Base-by-base conservation (phyloP, 2,888 invertebrate genomes). In the Drosophila mimica region DNA sequence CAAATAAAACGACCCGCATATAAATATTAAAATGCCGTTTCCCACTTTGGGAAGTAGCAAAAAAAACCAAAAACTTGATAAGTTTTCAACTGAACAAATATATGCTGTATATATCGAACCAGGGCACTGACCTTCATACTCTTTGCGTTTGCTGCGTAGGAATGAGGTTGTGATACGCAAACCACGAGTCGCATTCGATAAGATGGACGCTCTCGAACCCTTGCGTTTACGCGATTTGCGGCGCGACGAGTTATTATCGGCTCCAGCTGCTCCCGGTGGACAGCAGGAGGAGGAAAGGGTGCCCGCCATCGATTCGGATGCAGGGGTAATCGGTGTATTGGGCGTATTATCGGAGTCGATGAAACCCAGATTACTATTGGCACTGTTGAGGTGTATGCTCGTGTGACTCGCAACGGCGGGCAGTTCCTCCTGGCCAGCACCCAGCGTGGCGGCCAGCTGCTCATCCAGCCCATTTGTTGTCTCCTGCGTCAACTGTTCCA, bases 151-250 rank as follows among this genome's bases (percentile, higher is more conserved):
- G 36, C 83, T 81, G 40, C 92, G 88, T 65, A 93, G 74, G 73
- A 93, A 92, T 4, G 92, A 93, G 53, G 92, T 87, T 28, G 93
- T 92, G 67, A 92, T 91, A n/a, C 88, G 91, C 8, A 92, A 64
- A 3, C 91, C 91, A 33, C 86, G 81, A 5, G 83, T 81, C 2
- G 89, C 90, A 52, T 84, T 91, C 6, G 92, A 92, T 43, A 92
- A 49, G 25, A 91, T 88, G 46, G 92, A 92, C 36, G 85, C 88
- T 34, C 85, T 89, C 9, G 92, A 92, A 57, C 82, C 90, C 74
- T 91, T 91, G 46, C 92, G 92, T 62, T 76, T 76, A 46, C 81
- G 77, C 31, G 86, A 79, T 46, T 74, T 84, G 9, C 63, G 74
- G 20, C 76, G 69, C 20, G 70, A 59, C 20, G 67, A 59, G 25